These are phyloP conservation scores for Lepidothrix coronata DNA, from an alignment of 2,113 vertebrate species.

Conservation along the genomic window DNA sequence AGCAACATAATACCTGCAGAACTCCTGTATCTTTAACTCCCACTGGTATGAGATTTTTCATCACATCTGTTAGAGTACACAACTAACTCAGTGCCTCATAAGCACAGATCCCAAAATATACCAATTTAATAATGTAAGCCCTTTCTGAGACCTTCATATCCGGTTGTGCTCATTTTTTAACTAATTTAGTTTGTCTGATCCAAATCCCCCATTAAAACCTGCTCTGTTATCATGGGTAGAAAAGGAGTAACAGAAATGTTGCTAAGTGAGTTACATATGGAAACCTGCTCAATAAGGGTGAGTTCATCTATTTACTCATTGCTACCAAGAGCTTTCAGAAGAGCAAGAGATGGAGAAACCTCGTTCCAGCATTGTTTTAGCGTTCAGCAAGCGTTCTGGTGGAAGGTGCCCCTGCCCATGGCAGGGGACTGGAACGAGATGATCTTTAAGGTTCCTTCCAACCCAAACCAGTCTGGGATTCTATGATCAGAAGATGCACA, in stretches of 20 bases:
- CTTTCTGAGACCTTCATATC: not conserved
- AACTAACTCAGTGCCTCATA: not conserved
- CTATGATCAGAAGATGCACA: not conserved
- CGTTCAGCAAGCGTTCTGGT: not conserved
- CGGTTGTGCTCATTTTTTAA: not conserved
- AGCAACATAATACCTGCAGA: not conserved
- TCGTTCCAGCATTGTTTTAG: not conserved
- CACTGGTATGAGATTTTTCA: not conserved
- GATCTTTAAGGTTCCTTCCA: not conserved
- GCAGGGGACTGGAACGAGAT: not conserved
- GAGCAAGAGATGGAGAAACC: not conserved
- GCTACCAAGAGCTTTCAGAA: not conserved
- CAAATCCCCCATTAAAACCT: not conserved
- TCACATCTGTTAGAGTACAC: not conserved
- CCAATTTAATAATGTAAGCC: not conserved
- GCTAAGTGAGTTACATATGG: not conserved
- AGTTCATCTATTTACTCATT: not conserved
- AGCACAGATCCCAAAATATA: not conserved
- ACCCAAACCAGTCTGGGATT: not conserved
- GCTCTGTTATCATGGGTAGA: not conserved
- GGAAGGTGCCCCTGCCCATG: not conserved
- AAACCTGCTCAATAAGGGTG: not conserved
- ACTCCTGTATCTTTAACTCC: not conserved
- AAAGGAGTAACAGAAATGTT: not conserved
- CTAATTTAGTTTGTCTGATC: not conserved